Evolutionary conservation across 2,797 vertebrate genomes (phyloP), one percentile per base, ranked within the genome.

Genomic region (Hoplostethus mediterraneus): DNA sequence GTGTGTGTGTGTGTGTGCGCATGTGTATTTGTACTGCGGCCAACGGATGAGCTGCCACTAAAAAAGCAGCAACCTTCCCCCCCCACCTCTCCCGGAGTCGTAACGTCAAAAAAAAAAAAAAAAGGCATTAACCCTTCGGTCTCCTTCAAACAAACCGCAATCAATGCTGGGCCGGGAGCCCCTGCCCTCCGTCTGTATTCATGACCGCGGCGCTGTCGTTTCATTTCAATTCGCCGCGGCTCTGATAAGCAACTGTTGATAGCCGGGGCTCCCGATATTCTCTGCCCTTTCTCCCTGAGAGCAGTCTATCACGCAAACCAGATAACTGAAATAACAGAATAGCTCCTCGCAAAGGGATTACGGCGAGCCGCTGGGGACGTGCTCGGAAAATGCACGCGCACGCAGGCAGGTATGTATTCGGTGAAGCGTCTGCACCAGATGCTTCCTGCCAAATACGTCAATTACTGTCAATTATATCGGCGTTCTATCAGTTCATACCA

Each of bases 161-260:
- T 84, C 75, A 82, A 21, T 73, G 68, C 52, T 21, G 73, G 69
- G 63, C 61, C 8, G 73, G 73, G 54, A 63, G 67, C 49, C 52
- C 31, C 16, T 17, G 21, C 21, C 21, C 21, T 21, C 21, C 33
- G 38, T 71, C 69, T 75, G 71, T 55, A 55, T 84, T 82, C 79
- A 77, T 66, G 77, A 62, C 69, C 36, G 36, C 33, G 72, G 69
- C 60, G 21, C 72, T 25, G 71, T 66, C 21, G 74, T 63, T 76
- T 91, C 84, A 90, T 89, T 92, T 85, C 82, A 78, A 92, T 92
- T 92, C 90, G 90, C 48, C 84, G 85, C 83, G 69, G 59, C 59
- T 54, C 83, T 83, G 87, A 90, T 91, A 86, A 90, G 80, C 73
- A 71, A 79, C 75, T 72, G 55, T 77, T 82, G 86, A 92, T 83